Conservation (phyloP, 2,888 invertebrate genomes). For the Sicus ferrugineus region DNA sequence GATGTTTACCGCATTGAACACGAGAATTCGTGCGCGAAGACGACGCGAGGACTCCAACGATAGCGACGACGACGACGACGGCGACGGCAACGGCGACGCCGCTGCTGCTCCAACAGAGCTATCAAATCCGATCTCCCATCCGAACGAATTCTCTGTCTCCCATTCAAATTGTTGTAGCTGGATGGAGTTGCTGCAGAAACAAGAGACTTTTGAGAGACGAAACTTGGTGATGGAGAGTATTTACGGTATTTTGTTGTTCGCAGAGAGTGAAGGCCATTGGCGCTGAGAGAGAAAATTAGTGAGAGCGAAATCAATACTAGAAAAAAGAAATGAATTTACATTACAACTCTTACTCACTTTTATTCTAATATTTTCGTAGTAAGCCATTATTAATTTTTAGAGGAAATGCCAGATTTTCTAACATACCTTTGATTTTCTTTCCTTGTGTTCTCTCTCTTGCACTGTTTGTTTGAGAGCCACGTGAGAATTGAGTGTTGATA, state of each 20-base stretch:
- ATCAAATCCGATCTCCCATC: not conserved
- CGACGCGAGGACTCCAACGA: slow-evolving; percentile 11
- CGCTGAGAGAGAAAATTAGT: not conserved
- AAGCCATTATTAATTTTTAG: not conserved
- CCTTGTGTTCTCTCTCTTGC: slow-evolving; percentile 2
- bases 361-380: not conserved
- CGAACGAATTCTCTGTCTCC: slow-evolving; percentile 4
- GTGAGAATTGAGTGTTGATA: not conserved
- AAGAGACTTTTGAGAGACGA: slow-evolving; percentile 8
- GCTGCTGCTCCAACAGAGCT: not conserved
- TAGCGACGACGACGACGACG: slow-evolving; percentile 29
- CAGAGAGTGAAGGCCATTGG: not conserved
- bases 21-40: slow-evolving; percentile 19
- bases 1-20: slow-evolving; percentile 16
- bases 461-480: not conserved
- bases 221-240: slow-evolving; percentile 18
- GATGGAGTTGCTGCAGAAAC: not conserved
- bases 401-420: too few relatives aligned
- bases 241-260: slow-evolving; percentile 12
- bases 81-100: slow-evolving; percentile 35
- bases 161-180: slow-evolving; percentile 21
- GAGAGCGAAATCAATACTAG: not conserved
- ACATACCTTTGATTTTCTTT: too few relatives aligned
- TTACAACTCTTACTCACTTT: not conserved
- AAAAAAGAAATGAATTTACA: not conserved